Evolutionary conservation across 2,113 vertebrate genomes (phyloP).

Genomic region (Microcebus murinus): DNA sequence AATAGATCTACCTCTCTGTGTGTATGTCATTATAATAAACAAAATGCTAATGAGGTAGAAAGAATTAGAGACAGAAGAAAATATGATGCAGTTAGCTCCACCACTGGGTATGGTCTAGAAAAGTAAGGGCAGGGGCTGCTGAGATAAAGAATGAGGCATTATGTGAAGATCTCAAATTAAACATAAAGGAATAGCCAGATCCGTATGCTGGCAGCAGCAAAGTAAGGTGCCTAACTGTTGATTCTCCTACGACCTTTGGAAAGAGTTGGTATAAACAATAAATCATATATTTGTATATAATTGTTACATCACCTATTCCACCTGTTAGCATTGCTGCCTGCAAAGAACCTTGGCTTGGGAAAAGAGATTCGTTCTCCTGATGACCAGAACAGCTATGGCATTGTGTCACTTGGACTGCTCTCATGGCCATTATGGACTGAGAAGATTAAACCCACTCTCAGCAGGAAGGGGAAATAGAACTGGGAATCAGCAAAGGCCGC

Average conservation of each 20-base stretch:
- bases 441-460: not conserved
- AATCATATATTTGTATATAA: not conserved
- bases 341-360: not conserved
- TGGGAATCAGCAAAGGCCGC: not conserved
- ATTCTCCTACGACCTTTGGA: not conserved
- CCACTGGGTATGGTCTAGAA: not conserved
- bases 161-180: not conserved
- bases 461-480: not conserved
- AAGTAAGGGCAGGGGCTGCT: not conserved
- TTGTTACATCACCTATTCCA: not conserved
- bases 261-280: not conserved
- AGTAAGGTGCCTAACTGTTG: not conserved
- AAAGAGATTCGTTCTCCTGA: not conserved
- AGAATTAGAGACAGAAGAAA: not conserved
- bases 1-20: not conserved
- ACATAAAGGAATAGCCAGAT: not conserved
- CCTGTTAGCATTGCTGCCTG: not conserved
- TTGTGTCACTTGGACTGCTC: not conserved
- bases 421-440: rapidly evolving
- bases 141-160: not conserved
- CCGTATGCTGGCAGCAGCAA: not conserved
- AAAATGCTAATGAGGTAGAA: not conserved
- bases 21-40: not conserved
- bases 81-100: not conserved
- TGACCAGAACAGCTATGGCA: not conserved